These are phyloP conservation scores for Gallinago jamesoni DNA, from an alignment of 2,113 vertebrate genomes.

Conservation along the genomic window DNA sequence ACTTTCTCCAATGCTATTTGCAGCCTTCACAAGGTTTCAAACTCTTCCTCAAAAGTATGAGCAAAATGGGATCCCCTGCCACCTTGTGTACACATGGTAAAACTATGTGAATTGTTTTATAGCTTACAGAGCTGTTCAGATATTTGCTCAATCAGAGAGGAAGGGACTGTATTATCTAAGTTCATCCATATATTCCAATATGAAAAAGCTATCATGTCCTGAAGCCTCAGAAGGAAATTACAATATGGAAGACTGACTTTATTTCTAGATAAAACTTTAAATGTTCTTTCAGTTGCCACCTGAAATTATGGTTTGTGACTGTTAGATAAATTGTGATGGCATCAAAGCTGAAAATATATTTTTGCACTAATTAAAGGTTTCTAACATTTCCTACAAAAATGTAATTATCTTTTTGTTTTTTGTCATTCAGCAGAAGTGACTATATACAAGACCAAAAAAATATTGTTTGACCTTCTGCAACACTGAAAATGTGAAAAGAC, in stretches of 20 bases:
- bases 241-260: not conserved
- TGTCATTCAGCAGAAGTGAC: not conserved
- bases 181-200: not conserved
- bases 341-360: not conserved
- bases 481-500: not conserved
- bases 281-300: not conserved
- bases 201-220: not conserved
- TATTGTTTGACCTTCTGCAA: not conserved
- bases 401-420: not conserved
- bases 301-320: not conserved
- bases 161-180: accelerated
- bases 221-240: not conserved
- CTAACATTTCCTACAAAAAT: not conserved
- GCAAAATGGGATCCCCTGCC: not conserved
- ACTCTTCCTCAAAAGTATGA: not conserved
- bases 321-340: not conserved
- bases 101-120: not conserved
- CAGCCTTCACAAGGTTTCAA: not conserved
- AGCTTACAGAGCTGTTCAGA: not conserved
- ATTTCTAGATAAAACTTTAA: not conserved
- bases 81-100: not conserved
- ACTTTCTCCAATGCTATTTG: not conserved
- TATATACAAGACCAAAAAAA: not conserved
- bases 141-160: not conserved
- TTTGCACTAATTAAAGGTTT: not conserved